Conservation (phyloP, 2,113 vertebrate genomes). For the Patagioenas fasciata region DNA sequence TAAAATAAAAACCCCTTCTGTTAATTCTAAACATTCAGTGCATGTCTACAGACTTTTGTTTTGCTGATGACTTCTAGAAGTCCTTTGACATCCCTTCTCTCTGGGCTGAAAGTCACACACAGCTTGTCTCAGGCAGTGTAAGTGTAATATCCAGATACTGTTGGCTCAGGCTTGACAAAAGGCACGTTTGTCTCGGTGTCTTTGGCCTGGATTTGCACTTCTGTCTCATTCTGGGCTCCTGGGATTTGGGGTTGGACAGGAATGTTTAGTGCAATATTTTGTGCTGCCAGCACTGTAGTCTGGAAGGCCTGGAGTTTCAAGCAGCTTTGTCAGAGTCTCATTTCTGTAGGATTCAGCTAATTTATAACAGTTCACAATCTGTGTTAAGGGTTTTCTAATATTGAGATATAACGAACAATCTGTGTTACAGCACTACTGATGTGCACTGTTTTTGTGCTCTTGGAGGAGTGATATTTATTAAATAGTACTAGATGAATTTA, state of each 20-base stretch:
- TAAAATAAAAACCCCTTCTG: background rate
- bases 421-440: background rate
- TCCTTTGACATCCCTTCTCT: background rate
- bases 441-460: background rate
- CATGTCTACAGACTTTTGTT: background rate
- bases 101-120: background rate
- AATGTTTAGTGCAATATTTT: background rate
- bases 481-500: background rate
- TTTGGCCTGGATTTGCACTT: slow-evolving; percentile 20
- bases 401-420: background rate
- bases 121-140: background rate
- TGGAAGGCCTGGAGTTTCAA: background rate
- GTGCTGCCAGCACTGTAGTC: background rate
- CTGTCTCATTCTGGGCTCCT: slow-evolving; percentile 25
- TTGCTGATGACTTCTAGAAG: background rate
- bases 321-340: background rate
- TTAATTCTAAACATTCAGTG: background rate
- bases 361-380: background rate
- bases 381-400: background rate
- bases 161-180: slow-evolving; percentile 9
- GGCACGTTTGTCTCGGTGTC: background rate
- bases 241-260: slow-evolving; percentile 1
- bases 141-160: background rate
- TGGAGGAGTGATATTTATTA: background rate
- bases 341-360: background rate